phyloP scores from a whole-genome alignment of 2,113 vertebrate species.

The Prunella fulvescens region DNA sequence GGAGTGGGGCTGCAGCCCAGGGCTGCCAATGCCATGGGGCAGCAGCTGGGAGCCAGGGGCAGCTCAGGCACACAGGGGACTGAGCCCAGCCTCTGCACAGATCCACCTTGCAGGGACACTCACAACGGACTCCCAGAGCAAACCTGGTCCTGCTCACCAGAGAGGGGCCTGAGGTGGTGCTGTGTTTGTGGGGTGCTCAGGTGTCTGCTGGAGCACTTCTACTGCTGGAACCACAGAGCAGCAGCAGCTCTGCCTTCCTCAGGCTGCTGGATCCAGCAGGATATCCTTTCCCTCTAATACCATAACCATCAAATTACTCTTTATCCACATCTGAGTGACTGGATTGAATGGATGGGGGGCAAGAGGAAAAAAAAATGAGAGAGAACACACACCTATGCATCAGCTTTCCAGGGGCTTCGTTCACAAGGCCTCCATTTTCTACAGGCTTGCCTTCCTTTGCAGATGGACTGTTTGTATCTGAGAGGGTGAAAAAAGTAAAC shows the following conservation, averaged over 20 bases:
- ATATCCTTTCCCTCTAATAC: neutral
- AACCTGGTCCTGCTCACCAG: neutral
- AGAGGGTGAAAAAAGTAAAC: neutral
- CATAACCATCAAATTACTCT: neutral
- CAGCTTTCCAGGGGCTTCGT: constrained; percentile 14
- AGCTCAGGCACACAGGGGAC: neutral
- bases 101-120: neutral
- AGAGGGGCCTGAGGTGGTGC: neutral
- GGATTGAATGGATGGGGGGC: too few relatives aligned
- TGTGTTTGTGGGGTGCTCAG: neutral
- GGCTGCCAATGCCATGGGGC: rapidly evolving
- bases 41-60: neutral
- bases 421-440: constrained; percentile 78
- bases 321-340: neutral
- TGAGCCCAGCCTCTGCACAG: neutral
- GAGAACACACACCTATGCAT: constrained; percentile 62
- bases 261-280: neutral
- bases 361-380: neutral
- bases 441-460: constrained; percentile 68
- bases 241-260: neutral
- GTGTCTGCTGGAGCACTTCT: neutral
- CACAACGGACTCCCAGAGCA: rapidly evolving
- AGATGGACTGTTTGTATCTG: constrained; percentile 46
- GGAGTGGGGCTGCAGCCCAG: neutral
- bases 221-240: neutral